Evolutionary conservation across 2,113 vertebrate genomes (phyloP).

Genomic region (Thomomys bottae): DNA sequence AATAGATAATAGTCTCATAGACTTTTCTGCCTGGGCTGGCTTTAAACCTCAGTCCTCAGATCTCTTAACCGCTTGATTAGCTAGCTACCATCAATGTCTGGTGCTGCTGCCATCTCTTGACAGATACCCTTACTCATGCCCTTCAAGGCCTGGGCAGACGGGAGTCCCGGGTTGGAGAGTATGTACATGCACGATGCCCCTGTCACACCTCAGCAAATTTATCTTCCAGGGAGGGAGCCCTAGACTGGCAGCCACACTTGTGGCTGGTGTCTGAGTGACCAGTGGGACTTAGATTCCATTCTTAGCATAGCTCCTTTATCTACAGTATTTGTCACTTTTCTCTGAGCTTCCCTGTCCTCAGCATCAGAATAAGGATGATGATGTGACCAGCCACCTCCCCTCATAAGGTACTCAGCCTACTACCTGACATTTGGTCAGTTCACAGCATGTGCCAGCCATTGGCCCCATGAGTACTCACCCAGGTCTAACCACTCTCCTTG

Average conservation of each 20-base stretch:
- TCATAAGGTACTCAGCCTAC: background rate
- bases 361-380: background rate
- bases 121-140: background rate
- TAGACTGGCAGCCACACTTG: background rate
- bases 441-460: background rate
- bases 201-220: background rate
- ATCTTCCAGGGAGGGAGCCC: background rate
- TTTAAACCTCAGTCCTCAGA: too few relatives aligned
- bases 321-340: constrained; percentile 27
- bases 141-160: background rate
- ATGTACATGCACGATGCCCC: background rate
- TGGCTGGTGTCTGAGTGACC: background rate
- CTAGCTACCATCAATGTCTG: too few relatives aligned
- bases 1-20: too few relatives aligned
- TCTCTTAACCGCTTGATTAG: too few relatives aligned
- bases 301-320: background rate
- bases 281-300: background rate
- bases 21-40: too few relatives aligned
- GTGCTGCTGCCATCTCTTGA: background rate
- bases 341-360: background rate
- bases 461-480: background rate
- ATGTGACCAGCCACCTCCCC: background rate
- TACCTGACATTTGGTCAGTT: background rate
- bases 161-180: background rate
- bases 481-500: background rate